These are phyloP conservation scores for Patella depressa DNA, from an alignment of 2,888 invertebrate genomes.

Conservation along the genomic window DNA sequence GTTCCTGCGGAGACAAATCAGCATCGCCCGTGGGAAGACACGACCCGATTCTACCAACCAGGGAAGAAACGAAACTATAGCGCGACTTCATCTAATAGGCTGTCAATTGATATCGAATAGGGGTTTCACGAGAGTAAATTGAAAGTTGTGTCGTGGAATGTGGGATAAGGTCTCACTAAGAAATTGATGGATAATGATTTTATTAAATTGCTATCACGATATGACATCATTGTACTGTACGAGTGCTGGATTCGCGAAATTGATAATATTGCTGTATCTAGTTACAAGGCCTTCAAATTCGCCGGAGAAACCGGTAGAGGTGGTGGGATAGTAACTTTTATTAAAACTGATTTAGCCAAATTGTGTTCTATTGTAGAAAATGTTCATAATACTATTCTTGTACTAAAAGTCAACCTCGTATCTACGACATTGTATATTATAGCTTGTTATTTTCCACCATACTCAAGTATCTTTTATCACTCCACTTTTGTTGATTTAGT, in stretches of 20 bases:
- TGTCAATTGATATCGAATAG: too few relatives aligned
- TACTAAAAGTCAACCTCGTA: too few relatives aligned
- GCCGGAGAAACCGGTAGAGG: background rate
- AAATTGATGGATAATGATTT: conserved; percentile 4
- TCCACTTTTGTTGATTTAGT: background rate
- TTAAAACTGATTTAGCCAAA: background rate
- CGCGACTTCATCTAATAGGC: too few relatives aligned
- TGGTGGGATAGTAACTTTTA: background rate
- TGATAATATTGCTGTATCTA: background rate
- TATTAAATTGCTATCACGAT: background rate
- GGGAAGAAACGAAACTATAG: too few relatives aligned
- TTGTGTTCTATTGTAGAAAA: background rate
- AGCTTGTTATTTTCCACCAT: background rate
- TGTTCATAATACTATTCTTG: background rate
- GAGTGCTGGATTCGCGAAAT: background rate
- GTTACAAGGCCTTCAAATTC: background rate
- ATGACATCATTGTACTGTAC: background rate
- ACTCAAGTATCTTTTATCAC: background rate
- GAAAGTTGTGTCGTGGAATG: background rate
- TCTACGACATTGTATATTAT: background rate
- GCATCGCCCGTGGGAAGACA: too few relatives aligned
- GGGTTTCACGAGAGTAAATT: background rate
- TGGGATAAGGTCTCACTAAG: background rate
- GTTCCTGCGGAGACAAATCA: too few relatives aligned
- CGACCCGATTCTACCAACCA: too few relatives aligned